These are phyloP conservation scores for Sternotherus odoratus DNA, from an alignment of 2,797 vertebrate genomes.

Conservation along the genomic window DNA sequence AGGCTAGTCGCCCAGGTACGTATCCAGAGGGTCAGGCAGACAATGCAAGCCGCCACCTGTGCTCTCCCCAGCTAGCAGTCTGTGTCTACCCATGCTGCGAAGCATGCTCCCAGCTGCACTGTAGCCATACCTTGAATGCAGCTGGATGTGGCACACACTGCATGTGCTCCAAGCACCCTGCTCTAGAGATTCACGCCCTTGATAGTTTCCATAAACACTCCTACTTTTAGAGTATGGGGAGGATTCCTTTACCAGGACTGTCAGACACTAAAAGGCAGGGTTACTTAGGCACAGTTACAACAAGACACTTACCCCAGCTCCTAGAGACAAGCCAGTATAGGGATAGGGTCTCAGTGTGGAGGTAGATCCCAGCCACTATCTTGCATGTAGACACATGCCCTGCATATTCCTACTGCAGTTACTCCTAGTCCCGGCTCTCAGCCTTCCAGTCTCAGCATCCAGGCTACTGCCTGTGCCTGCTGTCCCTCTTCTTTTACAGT, in stretches of 20 bases:
- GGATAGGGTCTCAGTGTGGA: not conserved
- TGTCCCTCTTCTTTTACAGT: not conserved
- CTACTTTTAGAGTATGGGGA: not conserved
- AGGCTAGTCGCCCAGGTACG: not conserved
- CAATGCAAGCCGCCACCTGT: not conserved
- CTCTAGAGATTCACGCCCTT: not conserved
- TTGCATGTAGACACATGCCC: not conserved
- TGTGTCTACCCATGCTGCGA: not conserved
- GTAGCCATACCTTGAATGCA: not conserved
- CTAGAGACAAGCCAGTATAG: accelerated
- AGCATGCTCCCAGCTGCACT: not conserved
- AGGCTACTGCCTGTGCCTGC: not conserved
- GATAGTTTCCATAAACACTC: not conserved
- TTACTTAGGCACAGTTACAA: not conserved
- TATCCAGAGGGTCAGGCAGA: not conserved
- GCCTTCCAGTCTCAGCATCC: not conserved
- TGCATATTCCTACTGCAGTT: not conserved
- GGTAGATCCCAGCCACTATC: not conserved
- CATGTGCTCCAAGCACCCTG: not conserved
- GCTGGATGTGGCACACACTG: not conserved
- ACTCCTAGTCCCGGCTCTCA: not conserved
- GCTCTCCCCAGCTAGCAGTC: not conserved
- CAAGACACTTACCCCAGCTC: not conserved
- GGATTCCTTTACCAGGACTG: not conserved
- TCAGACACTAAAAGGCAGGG: not conserved